Conservation (phyloP, 2,797 vertebrate species). For the Falco biarmicus region DNA sequence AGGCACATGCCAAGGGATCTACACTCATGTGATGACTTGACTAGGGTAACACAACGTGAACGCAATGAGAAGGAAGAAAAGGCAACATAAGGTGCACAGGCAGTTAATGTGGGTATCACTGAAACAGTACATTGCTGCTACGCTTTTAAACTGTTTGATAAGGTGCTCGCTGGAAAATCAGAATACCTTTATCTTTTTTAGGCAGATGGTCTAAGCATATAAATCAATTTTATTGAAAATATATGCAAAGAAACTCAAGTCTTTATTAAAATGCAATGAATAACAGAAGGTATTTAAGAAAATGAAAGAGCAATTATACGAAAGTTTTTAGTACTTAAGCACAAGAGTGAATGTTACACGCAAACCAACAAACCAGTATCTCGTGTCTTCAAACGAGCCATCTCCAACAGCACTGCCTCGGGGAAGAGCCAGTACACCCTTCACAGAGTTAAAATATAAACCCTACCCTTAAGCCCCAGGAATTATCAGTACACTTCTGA, state of each 20-base stretch:
- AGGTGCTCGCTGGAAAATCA: neutral
- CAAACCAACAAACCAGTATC: neutral
- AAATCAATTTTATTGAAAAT: neutral
- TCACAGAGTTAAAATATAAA: neutral
- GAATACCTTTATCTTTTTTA: neutral
- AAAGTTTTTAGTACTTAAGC: neutral
- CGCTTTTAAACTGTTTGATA: neutral
- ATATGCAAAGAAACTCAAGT: neutral
- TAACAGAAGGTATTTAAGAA: neutral
- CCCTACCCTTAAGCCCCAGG: neutral
- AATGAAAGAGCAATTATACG: neutral
- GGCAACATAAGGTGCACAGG: neutral
- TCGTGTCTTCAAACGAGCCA: neutral
- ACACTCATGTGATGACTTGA: too few species aligned
- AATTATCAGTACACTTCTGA: neutral
- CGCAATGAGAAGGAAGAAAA: too few species aligned
- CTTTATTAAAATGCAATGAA: neutral
- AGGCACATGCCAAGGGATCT: neutral
- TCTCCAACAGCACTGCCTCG: neutral
- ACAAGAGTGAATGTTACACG: neutral
- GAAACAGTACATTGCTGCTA: neutral
- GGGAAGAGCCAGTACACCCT: neutral
- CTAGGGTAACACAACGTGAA: fast-evolving
- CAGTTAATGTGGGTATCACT: neutral
- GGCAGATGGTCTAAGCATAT: neutral